A percentile compares a stretch with the other conserved stretches of the same genome.
Conservation (phyloP, 2,888 invertebrate genomes). For the Pherbina coryleti region DNA sequence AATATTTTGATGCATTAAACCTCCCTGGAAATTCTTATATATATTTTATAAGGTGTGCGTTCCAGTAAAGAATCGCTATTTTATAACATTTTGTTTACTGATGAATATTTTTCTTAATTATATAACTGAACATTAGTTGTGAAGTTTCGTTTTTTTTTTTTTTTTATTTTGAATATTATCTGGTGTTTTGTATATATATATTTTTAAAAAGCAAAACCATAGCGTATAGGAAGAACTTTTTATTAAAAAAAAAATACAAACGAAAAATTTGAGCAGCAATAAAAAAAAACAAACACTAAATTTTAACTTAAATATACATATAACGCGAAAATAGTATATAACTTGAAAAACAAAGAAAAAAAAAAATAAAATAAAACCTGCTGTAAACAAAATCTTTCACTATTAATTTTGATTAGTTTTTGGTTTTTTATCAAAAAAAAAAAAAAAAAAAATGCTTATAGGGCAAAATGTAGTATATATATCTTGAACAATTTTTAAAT, state of each 20-base stretch:
- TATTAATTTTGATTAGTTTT: no score
- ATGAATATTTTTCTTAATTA: slow-evolving; percentile 42
- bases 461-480: no score
- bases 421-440: no score
- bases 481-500: no score
- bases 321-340: slow-evolving; percentile 40
- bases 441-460: no score
- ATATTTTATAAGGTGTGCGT: neutral
- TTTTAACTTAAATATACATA: slow-evolving; percentile 40
- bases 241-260: slow-evolving; percentile 40
- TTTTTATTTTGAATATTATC: slow-evolving; percentile 44
- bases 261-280: slow-evolving; percentile 29
- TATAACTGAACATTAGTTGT: slow-evolving; percentile 30
- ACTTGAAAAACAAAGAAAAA: slow-evolving; percentile 17
- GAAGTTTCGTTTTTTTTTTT: slow-evolving; percentile 25
- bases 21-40: neutral
- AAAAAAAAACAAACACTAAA: slow-evolving; percentile 11
- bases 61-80: slow-evolving; percentile 9
- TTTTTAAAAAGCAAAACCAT: slow-evolving; percentile 55
- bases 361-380: neutral
- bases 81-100: slow-evolving; percentile 36
- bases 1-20: neutral
- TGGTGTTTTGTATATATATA: slow-evolving; percentile 65
- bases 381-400: neutral
- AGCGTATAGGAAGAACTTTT: slow-evolving; percentile 50